These are phyloP conservation scores for Tragelaphus strepsiceros DNA, from an alignment of 2,113 vertebrate genomes.

Conservation along the genomic window DNA sequence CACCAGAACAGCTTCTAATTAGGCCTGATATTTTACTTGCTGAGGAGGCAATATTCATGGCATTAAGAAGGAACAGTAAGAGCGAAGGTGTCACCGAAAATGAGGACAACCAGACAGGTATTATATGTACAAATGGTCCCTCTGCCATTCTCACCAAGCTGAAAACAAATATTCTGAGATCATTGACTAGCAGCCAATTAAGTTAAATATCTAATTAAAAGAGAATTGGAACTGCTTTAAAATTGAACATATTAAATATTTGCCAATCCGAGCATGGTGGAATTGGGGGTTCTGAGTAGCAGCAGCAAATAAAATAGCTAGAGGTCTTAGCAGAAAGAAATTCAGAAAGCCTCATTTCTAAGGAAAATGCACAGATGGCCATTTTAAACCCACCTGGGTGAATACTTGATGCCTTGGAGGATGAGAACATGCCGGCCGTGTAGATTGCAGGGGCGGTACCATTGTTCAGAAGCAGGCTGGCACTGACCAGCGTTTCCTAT, in stretches of 20 bases:
- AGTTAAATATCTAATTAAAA: conserved; percentile 29
- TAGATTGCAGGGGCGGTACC: not conserved
- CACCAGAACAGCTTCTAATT: not conserved
- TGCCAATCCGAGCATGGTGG: not conserved
- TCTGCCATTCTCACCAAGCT: not conserved
- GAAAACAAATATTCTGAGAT: conserved; percentile 26
- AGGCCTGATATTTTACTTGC: not conserved
- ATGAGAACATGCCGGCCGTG: not conserved
- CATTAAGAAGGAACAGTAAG: not conserved
- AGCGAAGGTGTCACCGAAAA: not conserved
- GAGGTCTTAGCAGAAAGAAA: not conserved
- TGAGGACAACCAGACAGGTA: not conserved
- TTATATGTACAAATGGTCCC: not conserved
- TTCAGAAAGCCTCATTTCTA: not conserved
- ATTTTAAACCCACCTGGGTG: not conserved
- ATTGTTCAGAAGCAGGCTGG: not conserved
- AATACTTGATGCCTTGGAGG: not conserved
- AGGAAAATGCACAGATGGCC: not conserved
- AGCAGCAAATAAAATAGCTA: not conserved
- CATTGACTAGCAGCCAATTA: not conserved
- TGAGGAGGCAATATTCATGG: not conserved
- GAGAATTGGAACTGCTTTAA: not conserved
- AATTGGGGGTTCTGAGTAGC: not conserved
- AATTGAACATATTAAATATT: not conserved
- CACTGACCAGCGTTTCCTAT: not conserved